Evolutionary conservation across 2,888 invertebrate genomes (phyloP).

Genomic region (Orchesella flavescens): DNA sequence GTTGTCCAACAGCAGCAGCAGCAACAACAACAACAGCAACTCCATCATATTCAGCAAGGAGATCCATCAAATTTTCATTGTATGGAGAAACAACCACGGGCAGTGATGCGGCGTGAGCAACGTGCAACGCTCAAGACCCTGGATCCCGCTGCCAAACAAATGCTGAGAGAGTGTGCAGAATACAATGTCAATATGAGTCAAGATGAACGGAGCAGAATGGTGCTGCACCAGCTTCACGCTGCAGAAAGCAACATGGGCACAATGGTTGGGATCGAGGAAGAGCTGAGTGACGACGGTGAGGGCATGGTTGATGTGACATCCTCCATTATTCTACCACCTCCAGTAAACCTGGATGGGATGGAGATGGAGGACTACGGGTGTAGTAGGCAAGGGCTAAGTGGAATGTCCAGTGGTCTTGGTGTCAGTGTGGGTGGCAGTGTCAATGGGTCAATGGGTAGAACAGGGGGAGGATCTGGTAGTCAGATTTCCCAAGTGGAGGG

Average conservation of each 20-base stretch:
- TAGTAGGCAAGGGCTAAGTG: conserved; percentile 25
- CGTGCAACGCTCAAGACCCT: conserved; percentile 72
- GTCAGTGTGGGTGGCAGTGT: conserved; percentile 42
- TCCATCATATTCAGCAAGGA: conserved; percentile 74
- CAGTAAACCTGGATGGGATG: conserved; percentile 34
- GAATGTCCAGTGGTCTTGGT: background rate
- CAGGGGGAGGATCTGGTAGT: conserved; percentile 39
- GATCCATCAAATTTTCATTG: conserved; percentile 73
- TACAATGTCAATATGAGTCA: conserved; percentile 72
- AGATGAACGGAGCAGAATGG: conserved; percentile 73
- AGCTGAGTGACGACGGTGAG: conserved; percentile 78
- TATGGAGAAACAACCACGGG: conserved; percentile 71
- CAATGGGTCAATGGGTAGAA: conserved; percentile 46
- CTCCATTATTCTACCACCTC: conserved; percentile 51
- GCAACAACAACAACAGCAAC: conserved; percentile 76
- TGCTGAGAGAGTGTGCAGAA: conserved; percentile 74
- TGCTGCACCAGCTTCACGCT: conserved; percentile 73
- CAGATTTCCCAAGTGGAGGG: conserved; percentile 75
- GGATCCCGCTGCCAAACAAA: conserved; percentile 72
- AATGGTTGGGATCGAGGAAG: conserved; percentile 76
- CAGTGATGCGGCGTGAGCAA: conserved; percentile 77
- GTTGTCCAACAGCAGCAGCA: conserved; percentile 76
- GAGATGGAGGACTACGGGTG: conserved; percentile 40
- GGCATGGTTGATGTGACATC: conserved; percentile 71
- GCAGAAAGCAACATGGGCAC: conserved; percentile 51